Percentiles rank a stretch among this genome's conserved stretches.
Evolutionary conservation across 2,888 invertebrate species (phyloP).

Genomic region (Hypsopygia costalis): DNA sequence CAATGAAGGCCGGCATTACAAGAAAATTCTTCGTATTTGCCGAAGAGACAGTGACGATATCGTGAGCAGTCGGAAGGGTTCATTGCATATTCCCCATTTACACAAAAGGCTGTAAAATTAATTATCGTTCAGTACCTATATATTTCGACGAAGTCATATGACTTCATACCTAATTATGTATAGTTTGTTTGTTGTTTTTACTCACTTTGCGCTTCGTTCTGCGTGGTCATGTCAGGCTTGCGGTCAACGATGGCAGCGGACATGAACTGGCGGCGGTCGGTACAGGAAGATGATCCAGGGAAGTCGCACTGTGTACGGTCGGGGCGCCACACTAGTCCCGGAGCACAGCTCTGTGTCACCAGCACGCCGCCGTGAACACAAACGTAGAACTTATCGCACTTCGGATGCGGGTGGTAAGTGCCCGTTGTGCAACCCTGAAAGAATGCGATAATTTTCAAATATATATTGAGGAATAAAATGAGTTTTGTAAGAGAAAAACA

Average conservation of each 20-base stretch:
- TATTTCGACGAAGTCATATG: too few species aligned
- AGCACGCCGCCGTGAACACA: slow-evolving; percentile 87
- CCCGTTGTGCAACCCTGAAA: slow-evolving; percentile 83
- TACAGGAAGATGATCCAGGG: slow-evolving; percentile 84
- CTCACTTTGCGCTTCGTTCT: slow-evolving; percentile 1
- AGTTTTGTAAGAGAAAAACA: too few species aligned
- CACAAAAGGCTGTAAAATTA: slow-evolving; percentile 63
- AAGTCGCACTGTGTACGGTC: slow-evolving; percentile 87
- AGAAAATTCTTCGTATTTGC: slow-evolving; percentile 85
- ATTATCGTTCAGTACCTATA: too few species aligned
- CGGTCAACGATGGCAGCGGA: slow-evolving; percentile 29
- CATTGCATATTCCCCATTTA: slow-evolving; percentile 82
- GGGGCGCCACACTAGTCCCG: slow-evolving; percentile 87
- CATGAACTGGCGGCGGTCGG: slow-evolving; percentile 50
- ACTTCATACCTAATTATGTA: too few species aligned
- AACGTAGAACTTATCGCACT: slow-evolving; percentile 87
- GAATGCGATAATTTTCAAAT: not conserved
- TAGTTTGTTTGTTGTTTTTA: too few species aligned
- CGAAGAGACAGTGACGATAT: slow-evolving; percentile 90
- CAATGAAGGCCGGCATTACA: slow-evolving; percentile 88
- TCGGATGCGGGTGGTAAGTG: slow-evolving; percentile 86
- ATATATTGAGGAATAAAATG: too few species aligned
- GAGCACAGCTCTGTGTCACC: slow-evolving; percentile 86
- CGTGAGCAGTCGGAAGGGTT: slow-evolving; percentile 86
- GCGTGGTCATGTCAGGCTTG: slow-evolving; percentile 5